A percentile compares a stretch with the other conserved stretches of the same genome.
These are phyloP conservation scores for Propsilocerus akamusi DNA, from an alignment of 1,140 invertebrate species.

Conservation along the genomic window DNA sequence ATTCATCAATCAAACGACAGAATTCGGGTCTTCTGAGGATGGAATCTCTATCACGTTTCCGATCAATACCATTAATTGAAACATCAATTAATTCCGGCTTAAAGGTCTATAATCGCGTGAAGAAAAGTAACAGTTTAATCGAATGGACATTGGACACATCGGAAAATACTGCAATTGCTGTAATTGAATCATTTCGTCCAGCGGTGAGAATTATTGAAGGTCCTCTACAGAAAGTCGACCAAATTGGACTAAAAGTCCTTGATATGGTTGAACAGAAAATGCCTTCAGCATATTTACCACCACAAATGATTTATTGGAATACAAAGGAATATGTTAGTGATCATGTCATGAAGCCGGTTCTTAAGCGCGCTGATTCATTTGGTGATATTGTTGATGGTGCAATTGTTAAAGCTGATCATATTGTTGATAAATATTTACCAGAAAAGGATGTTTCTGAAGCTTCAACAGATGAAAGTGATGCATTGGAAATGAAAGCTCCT, in stretches of 20 bases:
- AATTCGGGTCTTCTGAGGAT: no score
- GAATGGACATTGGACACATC: constrained; percentile 53
- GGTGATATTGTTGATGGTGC: constrained; percentile 48
- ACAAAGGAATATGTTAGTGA: constrained; percentile 52
- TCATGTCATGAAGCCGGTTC: constrained; percentile 41
- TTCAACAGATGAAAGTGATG: constrained; percentile 27
- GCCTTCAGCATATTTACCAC: constrained; percentile 54
- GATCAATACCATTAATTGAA: neutral
- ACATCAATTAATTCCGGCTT: neutral
- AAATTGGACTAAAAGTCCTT: constrained; percentile 51
- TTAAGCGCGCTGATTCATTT: constrained; percentile 55
- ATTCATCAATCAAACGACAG: no score
- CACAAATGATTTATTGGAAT: constrained; percentile 54
- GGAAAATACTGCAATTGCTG: constrained; percentile 42
- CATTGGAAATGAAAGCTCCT: neutral
- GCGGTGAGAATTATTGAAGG: constrained; percentile 43
- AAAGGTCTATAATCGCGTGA: constrained; percentile 8
- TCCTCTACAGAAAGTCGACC: constrained; percentile 50
- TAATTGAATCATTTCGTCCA: constrained; percentile 44
- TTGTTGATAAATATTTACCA: constrained; percentile 61
- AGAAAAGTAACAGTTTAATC: constrained; percentile 47
- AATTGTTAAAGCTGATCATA: constrained; percentile 52
- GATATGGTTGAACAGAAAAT: constrained; percentile 56
- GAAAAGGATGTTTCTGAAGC: constrained; percentile 38
- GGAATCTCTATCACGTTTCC: constrained; percentile 1